Percentiles rank a stretch among this genome's conserved stretches.
Evolutionary conservation across 2,113 vertebrate species (phyloP).

Genomic region (Syrrhaptes paradoxus): DNA sequence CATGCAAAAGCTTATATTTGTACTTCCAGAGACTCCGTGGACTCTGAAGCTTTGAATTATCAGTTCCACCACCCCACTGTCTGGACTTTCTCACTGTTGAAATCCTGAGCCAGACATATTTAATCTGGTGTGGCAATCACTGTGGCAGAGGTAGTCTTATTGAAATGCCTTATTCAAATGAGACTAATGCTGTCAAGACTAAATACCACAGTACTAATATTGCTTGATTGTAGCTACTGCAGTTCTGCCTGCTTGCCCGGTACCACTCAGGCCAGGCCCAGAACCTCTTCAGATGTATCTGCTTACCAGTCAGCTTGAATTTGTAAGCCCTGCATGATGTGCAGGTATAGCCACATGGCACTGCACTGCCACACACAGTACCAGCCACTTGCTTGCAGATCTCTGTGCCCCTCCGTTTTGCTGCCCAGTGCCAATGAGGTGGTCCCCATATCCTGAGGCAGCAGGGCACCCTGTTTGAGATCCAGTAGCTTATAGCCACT

Average conservation of each 20-base stretch:
- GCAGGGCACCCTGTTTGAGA: background rate
- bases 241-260: background rate
- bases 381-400: background rate
- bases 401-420: fast-evolving
- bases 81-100: background rate
- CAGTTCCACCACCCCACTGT: background rate
- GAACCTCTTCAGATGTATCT: background rate
- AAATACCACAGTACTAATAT: background rate
- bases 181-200: background rate
- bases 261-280: background rate
- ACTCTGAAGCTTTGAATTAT: background rate
- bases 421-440: background rate
- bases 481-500: background rate
- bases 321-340: fast-evolving
- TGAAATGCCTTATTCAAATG: background rate
- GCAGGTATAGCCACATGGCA: fast-evolving
- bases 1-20: background rate
- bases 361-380: fast-evolving
- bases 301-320: background rate
- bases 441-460: background rate
- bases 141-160: background rate
- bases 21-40: background rate
- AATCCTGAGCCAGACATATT: background rate
- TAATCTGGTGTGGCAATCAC: fast-evolving
- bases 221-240: background rate